These are phyloP conservation scores for Lasioglossum leucozonium DNA, from an alignment of 2,888 invertebrate genomes.

Conservation along the genomic window DNA sequence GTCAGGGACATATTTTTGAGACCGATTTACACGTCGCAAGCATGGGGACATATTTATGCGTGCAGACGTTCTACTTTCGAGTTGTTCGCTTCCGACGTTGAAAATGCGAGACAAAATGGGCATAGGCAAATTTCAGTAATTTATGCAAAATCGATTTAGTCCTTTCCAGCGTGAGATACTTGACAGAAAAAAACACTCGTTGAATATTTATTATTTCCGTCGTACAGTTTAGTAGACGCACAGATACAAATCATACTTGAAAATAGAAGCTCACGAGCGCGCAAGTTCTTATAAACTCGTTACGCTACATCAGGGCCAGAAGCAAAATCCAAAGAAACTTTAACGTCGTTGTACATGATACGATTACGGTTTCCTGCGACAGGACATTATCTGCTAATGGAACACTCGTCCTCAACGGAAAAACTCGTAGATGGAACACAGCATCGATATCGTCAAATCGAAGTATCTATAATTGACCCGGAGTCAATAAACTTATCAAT, in stretches of 20 bases:
- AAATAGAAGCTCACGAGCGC: constrained; percentile 16
- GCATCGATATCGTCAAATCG: not conserved
- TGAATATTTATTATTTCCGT: constrained; percentile 27
- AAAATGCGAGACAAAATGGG: not conserved
- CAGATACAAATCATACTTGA: not conserved
- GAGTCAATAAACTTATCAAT: not conserved
- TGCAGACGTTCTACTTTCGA: constrained; percentile 16
- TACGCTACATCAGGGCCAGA: not conserved
- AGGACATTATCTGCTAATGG: not conserved
- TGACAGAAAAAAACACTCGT: not conserved
- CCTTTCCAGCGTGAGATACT: not conserved
- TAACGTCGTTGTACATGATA: not conserved
- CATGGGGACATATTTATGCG: not conserved
- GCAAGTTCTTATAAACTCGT: not conserved
- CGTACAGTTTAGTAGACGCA: not conserved
- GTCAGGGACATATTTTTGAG: constrained; percentile 18
- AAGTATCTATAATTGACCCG: not conserved
- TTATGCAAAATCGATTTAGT: not conserved
- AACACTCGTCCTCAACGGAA: not conserved
- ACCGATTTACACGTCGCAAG: constrained; percentile 1
- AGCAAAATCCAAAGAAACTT: constrained; percentile 1
- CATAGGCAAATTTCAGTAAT: not conserved
- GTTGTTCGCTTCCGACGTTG: not conserved
- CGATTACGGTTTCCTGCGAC: constrained; percentile 11
- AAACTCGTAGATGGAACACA: not conserved